phyloP scores from a whole-genome alignment of 2,113 vertebrate species.

The Saccopteryx bilineata region DNA sequence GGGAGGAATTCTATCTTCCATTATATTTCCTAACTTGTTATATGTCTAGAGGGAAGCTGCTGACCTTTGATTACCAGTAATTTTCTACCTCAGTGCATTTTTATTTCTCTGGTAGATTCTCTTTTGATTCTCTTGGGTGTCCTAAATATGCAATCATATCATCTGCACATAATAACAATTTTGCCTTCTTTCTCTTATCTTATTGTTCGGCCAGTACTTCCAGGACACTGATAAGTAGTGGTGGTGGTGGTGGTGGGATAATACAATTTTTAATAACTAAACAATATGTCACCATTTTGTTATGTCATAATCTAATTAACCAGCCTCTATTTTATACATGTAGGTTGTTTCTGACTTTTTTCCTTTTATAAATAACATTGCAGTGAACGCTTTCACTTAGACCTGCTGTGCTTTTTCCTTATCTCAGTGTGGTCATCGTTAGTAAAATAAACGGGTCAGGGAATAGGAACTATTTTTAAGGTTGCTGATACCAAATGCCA shows the following conservation, averaged over 20 bases:
- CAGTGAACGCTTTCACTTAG: not conserved
- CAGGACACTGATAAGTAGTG: not conserved
- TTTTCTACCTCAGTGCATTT: conserved; percentile 35
- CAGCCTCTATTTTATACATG: not conserved
- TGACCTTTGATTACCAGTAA: conserved; percentile 40
- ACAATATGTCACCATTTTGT: not conserved
- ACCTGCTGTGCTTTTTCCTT: not conserved
- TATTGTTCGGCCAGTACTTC: not conserved
- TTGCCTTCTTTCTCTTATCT: not conserved
- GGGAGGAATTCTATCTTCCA: not conserved
- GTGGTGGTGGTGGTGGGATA: not conserved
- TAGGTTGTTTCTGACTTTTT: not conserved
- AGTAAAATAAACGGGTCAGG: not conserved
- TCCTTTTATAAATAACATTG: not conserved
- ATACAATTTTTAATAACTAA: not conserved
- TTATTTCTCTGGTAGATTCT: not conserved
- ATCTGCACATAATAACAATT: not conserved
- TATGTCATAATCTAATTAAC: not conserved
- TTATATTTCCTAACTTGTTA: conserved; percentile 6
- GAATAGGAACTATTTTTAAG: not conserved
- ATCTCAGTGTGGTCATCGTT: not conserved
- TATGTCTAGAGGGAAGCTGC: conserved; percentile 31
- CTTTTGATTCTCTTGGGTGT: not conserved
- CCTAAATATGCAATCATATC: not conserved
- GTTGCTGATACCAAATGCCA: not conserved